Conservation (phyloP, 53 echinoderm and acorn worm genomes). For the Patiria pectinifera region DNA sequence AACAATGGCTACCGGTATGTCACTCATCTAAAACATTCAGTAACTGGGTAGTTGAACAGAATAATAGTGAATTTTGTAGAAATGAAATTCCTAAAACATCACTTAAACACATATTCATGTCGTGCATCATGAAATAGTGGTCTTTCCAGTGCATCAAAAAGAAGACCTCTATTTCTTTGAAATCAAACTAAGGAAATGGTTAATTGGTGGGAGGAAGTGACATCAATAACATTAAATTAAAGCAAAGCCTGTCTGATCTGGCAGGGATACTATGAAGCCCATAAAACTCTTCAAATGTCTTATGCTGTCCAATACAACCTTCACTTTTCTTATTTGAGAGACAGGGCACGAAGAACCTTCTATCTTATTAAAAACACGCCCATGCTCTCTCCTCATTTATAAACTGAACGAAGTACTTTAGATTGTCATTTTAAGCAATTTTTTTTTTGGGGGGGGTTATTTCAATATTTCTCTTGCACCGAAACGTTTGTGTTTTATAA, state of each 20-base stretch:
- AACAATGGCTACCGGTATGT: too few relatives aligned
- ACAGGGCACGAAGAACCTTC: too few relatives aligned
- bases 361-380: too few relatives aligned
- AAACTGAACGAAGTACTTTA: too few relatives aligned
- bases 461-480: too few relatives aligned
- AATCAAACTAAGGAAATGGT: slow-evolving; percentile 31
- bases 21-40: neutral
- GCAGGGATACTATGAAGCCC: neutral
- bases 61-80: too few relatives aligned
- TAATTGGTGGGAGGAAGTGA: slow-evolving; percentile 43
- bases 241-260: neutral
- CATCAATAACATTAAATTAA: slow-evolving; percentile 25
- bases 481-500: too few relatives aligned
- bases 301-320: too few relatives aligned
- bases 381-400: too few relatives aligned
- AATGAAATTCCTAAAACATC: neutral
- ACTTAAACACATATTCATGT: neutral
- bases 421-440: too few relatives aligned
- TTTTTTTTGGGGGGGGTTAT: too few relatives aligned
- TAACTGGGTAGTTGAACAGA: neutral
- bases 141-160: neutral
- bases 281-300: neutral
- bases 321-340: too few relatives aligned
- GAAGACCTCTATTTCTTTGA: neutral
- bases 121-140: neutral